Evolutionary conservation across 2,113 vertebrate genomes (phyloP).

Genomic region (Phalacrocorax carbo): DNA sequence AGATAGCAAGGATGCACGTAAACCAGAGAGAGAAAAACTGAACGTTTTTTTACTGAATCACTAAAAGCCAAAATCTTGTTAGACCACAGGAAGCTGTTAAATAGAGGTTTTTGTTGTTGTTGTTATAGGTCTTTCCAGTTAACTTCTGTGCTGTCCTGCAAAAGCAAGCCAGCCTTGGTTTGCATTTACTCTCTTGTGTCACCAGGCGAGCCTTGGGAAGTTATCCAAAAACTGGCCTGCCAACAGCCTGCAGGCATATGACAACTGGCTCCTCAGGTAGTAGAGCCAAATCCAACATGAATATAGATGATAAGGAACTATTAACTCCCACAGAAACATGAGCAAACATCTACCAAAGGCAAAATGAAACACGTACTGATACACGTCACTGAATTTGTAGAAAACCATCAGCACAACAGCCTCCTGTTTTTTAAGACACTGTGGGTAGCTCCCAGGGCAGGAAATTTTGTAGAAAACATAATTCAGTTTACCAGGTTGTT

Average conservation of each 20-base stretch:
- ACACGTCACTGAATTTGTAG: neutral
- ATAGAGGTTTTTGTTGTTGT: neutral
- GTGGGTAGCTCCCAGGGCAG: neutral
- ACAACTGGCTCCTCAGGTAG: neutral
- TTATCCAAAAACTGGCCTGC: conserved; percentile 26
- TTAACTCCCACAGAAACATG: conserved; percentile 25
- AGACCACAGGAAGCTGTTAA: neutral
- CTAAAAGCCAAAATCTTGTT: neutral
- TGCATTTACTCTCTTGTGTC: neutral
- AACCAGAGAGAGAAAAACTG: neutral
- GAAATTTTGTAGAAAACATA: neutral
- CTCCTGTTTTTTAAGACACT: neutral
- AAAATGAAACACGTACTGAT: neutral
- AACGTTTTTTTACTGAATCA: neutral
- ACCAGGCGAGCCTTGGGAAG: conserved; percentile 42
- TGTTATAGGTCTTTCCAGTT: neutral
- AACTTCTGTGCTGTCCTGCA: neutral
- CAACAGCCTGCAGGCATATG: neutral
- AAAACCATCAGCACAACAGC: neutral
- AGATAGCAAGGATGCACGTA: neutral
- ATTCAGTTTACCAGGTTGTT: neutral
- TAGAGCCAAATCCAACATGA: conserved; percentile 34
- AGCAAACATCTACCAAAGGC: conserved; percentile 28
- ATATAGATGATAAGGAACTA: conserved; percentile 13
- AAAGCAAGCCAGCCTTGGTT: neutral